Percentiles rank a stretch among this genome's conserved stretches.
These are phyloP conservation scores for Uria lomvia DNA, from an alignment of 2,113 vertebrate species.

Conservation along the genomic window DNA sequence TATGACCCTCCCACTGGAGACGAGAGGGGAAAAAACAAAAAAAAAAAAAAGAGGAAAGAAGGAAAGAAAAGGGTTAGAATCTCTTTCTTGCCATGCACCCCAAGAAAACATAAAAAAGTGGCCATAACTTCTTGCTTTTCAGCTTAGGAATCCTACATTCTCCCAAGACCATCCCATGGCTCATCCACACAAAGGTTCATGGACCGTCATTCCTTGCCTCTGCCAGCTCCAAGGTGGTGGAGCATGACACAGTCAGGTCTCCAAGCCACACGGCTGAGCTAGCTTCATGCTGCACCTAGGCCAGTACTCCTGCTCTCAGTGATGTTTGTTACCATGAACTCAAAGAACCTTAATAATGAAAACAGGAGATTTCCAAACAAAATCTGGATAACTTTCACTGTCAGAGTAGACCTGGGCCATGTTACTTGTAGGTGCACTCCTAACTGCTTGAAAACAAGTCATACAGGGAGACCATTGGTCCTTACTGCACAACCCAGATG, in stretches of 20 bases:
- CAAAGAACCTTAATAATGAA: neutral
- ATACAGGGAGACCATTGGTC: neutral
- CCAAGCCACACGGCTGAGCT: neutral
- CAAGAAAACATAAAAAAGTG: neutral
- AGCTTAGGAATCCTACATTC: neutral
- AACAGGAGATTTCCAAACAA: neutral
- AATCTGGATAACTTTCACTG: neutral
- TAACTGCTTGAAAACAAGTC: neutral
- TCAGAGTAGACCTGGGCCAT: no score
- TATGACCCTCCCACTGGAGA: neutral
- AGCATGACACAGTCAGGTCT: neutral
- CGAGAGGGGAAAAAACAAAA: accelerated
- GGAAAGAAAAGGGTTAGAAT: neutral
- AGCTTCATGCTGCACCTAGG: neutral
- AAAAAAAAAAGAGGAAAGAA: no score
- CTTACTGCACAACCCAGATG: neutral
- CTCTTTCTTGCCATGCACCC: accelerated
- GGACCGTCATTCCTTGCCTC: neutral
- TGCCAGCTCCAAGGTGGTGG: neutral
- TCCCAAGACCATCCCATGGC: neutral
- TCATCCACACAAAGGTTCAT: neutral
- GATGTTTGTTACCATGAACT: no score
- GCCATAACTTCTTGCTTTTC: neutral
- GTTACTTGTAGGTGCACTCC: neutral
- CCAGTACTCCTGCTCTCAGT: neutral